Base-by-base conservation (phyloP, 2,888 invertebrate species). In the Tethea ocularis region DNA sequence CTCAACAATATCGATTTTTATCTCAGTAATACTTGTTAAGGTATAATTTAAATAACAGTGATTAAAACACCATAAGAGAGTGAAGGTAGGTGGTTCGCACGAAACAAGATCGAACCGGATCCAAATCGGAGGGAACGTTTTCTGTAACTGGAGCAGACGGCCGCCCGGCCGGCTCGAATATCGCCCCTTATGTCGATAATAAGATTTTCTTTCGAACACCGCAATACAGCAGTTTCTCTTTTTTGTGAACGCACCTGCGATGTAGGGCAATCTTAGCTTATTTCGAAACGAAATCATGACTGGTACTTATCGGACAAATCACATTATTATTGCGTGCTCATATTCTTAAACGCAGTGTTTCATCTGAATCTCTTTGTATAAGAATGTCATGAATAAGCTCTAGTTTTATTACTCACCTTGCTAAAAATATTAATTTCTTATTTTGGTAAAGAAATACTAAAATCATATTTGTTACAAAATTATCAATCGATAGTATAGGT, bases 151-250 rank as follows among this genome's bases (percentile, higher is more conserved):
- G 92, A 92, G 91, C 92, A 90, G 78, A 72, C 84, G 75, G 79
- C 75, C 17, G n/a, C n/a, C 29, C 29, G 33, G 33, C 33, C 83
- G 86, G 82, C 88, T 92, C 90, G 87, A 87, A 88, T 92, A 84
- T 90, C 91, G 90, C 87, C 89, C 91, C 90, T 89, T 88, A 86
- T 78, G 86, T 85, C 87, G 88, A 89, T 89, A 88, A 88, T 91
- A 91, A 88, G 86, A 88, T 91, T 91, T 91, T 91, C 88, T 88
- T 91, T 88, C 82, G 82, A 83, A 78, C 84, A 75, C 85, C 80
- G 86, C 83, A 84, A 82, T 70, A 77, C 74, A 72, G 78, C 79
- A 84, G 83, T 92, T 92, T 92, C 92, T 92, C 91, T 92, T 92
- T 92, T 92, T 91, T 89, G 86, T 86, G 76, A 82, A 75, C 84